Conservation (phyloP, 2,797 vertebrate genomes). For the Urophycis tenuis region DNA sequence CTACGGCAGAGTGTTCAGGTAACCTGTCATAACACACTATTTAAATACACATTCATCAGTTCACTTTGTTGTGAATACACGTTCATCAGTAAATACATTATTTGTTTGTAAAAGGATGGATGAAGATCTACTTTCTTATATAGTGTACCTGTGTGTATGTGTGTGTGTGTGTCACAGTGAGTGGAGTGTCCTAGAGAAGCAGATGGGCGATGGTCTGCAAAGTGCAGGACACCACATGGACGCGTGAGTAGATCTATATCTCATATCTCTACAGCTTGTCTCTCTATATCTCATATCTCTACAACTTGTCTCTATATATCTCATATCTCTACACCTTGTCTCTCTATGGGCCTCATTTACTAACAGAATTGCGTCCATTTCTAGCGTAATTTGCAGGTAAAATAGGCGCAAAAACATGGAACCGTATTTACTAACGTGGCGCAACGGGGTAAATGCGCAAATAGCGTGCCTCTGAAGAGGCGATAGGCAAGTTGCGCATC, state of each 20-base stretch:
- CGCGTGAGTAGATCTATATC: conserved; percentile 66
- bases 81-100: not conserved
- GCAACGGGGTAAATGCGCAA: no score
- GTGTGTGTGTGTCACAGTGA: conserved; percentile 67
- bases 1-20: conserved; percentile 97
- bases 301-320: not conserved
- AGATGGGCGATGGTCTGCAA: conserved; percentile 96
- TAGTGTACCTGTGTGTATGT: not conserved
- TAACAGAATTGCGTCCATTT: no score
- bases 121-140: no score
- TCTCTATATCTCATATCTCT: not conserved
- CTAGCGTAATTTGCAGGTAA: no score
- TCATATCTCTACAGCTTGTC: not conserved
- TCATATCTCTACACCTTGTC: not conserved
- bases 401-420: no score
- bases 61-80: no score
- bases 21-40: not conserved
- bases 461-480: no score
- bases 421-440: no score
- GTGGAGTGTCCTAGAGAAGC: conserved; percentile 93
- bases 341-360: no score
- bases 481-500: no score
- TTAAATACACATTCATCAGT: not conserved
- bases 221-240: conserved; percentile 99
- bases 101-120: no score